Base-by-base conservation (phyloP, 2,888 invertebrate genomes). In the Cheilosia soror region DNA sequence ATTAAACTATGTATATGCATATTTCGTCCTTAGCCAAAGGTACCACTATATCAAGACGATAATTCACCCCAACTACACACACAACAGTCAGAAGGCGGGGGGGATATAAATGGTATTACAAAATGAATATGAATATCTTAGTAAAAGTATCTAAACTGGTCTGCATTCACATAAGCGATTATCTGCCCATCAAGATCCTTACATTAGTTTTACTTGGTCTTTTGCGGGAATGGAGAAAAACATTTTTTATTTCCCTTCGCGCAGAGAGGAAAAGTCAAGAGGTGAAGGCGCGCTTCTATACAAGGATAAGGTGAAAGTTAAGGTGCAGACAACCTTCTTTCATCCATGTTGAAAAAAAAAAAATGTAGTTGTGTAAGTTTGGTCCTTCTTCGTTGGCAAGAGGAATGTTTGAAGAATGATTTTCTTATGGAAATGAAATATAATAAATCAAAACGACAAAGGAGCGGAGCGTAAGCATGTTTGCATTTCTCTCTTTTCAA, bases 81-180 rank as follows among this genome's bases (percentile, higher is more conserved):
- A 47, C 15, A 42, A 42, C 25, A 65, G 57, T 29, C 65, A 55
- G 37, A 4, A 40, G 65, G 55, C 57, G 20, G 37, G 55, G 62
- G 20, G 37, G 62, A 75, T 57, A 85, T 68, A 85, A 81, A 85
- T 81, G 71, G 71, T 72, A 60, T 49, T 60, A 29, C 42, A 60
- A 81, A 81, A 77, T 68, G 81, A 76, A 85, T 76, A 80, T 58
- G 77, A 85, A 77, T 77, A 11, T 71, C 71, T 33, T 73, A 57
- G 55, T 73, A 51, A 68, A 51, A 25, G 58, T 66, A 37, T 60
- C 58, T 68, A 55, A 51, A 60, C 66, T 40, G 55, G 55, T 65
- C 44, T 66, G 78, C 78, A 73, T 78, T 73, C 79, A 73, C 63
- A 84, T 77, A 66, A 80, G 71, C 76, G 85, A 81, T 85, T 85